These are phyloP conservation scores for Formica selysi DNA, from an alignment of 1,140 invertebrate genomes.

Conservation along the genomic window DNA sequence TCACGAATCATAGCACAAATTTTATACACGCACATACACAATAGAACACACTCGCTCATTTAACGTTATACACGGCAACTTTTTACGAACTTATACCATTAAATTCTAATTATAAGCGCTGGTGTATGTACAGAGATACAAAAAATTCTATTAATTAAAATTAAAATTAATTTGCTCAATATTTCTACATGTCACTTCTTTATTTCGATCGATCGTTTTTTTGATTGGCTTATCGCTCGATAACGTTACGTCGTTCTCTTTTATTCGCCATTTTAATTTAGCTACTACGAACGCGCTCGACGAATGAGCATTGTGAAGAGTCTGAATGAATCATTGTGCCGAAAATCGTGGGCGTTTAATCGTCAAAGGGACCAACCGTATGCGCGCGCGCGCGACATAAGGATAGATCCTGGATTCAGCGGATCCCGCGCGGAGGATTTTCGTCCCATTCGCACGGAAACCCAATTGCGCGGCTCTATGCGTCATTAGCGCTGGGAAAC, in stretches of 20 bases:
- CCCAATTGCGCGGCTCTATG: slow-evolving; percentile 81
- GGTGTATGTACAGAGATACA: too few species aligned
- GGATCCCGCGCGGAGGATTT: slow-evolving; percentile 62
- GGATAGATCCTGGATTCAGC: slow-evolving; percentile 61
- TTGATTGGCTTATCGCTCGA: neutral
- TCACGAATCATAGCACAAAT: slow-evolving; percentile 11
- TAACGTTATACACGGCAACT: neutral
- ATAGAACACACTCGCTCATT: neutral
- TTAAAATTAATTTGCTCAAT: neutral
- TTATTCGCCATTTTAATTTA: neutral
- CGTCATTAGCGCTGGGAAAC: slow-evolving; percentile 84
- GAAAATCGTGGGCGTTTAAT: slow-evolving; percentile 64
- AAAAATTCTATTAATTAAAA: slow-evolving; percentile 12
- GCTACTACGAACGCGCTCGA: neutral
- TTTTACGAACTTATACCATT: slow-evolving; percentile 20
- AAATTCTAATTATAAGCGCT: slow-evolving; percentile 2
- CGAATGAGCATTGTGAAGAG: slow-evolving; percentile 6
- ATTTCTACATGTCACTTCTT: neutral
- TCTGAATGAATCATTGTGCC: slow-evolving; percentile 72
- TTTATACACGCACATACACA: neutral
- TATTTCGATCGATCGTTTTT: neutral
- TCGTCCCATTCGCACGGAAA: slow-evolving; percentile 75
- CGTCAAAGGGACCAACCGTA: slow-evolving; percentile 24
- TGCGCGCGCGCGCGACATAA: slow-evolving; percentile 56
- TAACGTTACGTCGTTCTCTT: neutral